A percentile compares a stretch with the other conserved stretches of the same genome.
phyloP scores from a whole-genome alignment of 2,113 vertebrate species.

The Glaucomys volans region DNA sequence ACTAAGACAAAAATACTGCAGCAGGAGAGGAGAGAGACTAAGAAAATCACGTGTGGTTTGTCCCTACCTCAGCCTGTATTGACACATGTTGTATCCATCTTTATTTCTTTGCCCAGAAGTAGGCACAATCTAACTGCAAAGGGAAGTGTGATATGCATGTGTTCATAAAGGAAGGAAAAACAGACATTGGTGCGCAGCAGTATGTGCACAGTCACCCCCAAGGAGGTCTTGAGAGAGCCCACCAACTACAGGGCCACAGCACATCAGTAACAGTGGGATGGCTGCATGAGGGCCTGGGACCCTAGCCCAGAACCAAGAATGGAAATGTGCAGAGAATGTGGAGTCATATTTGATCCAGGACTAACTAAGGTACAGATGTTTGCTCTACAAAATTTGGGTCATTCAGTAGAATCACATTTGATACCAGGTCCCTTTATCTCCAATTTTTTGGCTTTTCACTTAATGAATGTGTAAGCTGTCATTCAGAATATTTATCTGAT shows the following conservation, averaged over 20 bases:
- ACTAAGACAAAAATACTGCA: background rate
- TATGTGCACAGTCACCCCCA: background rate
- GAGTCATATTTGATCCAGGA: background rate
- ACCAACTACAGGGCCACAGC: background rate
- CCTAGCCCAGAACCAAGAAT: background rate
- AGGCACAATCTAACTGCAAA: background rate
- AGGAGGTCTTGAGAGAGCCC: background rate
- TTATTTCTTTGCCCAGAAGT: background rate
- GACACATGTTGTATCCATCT: accelerated
- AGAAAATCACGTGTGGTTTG: background rate
- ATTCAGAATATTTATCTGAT: background rate
- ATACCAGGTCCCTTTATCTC: background rate
- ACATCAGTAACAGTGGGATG: accelerated
- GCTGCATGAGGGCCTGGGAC: background rate
- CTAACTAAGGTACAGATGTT: background rate
- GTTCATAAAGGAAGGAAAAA: background rate
- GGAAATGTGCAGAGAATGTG: background rate
- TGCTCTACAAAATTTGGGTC: background rate
- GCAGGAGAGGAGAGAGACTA: background rate
- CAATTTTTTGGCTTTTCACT: background rate
- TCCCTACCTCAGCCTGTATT: background rate
- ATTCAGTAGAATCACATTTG: background rate
- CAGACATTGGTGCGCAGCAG: accelerated
- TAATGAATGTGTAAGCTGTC: background rate
- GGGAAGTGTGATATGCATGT: background rate